Conservation (phyloP, 2,797 vertebrate genomes). For the Cephalopachus bancanus region DNA sequence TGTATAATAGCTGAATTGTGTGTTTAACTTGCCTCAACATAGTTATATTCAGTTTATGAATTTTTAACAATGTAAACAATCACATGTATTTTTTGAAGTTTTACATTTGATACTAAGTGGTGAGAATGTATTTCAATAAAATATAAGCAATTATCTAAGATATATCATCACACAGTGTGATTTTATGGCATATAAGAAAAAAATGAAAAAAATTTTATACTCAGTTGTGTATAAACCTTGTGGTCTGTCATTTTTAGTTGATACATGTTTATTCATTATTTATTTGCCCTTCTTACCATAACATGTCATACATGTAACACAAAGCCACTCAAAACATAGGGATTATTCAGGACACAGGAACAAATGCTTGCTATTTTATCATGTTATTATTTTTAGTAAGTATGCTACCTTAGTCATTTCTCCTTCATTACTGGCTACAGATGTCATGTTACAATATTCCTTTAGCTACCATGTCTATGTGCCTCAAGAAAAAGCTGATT, state of each 20-base stretch:
- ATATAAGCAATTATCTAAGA: background rate
- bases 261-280: background rate
- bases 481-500: background rate
- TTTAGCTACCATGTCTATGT: background rate
- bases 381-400: background rate
- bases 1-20: background rate
- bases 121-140: background rate
- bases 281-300: background rate
- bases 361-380: background rate
- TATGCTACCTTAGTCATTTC: background rate
- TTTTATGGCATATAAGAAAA: background rate
- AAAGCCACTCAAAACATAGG: background rate
- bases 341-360: background rate
- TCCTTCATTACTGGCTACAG: background rate
- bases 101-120: background rate
- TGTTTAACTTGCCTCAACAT: background rate
- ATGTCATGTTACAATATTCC: background rate
- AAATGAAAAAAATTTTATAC: background rate
- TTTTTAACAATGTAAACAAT: background rate
- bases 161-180: background rate
- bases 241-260: background rate
- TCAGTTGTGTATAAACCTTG: background rate
- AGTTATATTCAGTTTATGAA: background rate
- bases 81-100: background rate
- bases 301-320: background rate